A percentile compares a stretch with the other conserved stretches of the same genome.
Evolutionary conservation across 2,888 invertebrate species (phyloP).

Genomic region (Magallana nippona): DNA sequence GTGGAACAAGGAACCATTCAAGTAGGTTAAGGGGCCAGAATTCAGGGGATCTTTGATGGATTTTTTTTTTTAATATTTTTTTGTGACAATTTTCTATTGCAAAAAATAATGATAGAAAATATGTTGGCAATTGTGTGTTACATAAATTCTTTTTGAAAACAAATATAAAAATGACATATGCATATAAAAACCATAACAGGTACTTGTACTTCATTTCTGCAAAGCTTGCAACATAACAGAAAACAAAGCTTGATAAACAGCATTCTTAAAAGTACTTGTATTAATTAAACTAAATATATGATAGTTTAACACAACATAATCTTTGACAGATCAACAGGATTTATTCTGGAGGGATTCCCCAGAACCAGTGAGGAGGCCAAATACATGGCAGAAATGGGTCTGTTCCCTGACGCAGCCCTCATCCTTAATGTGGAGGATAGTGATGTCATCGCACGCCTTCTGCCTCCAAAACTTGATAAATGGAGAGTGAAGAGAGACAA

Average conservation of each 20-base stretch:
- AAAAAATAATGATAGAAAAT: too few relatives aligned
- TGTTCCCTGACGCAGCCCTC: constrained; percentile 78
- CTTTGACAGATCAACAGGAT: constrained; percentile 76
- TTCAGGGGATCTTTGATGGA: too few relatives aligned
- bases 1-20: constrained; percentile 80
- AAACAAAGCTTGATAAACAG: too few relatives aligned
- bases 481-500: constrained; percentile 76
- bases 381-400: constrained; percentile 74
- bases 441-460: constrained; percentile 77
- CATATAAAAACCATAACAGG: too few relatives aligned
- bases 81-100: too few relatives aligned
- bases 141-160: too few relatives aligned
- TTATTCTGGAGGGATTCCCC: constrained; percentile 80
- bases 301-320: not conserved
- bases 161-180: too few relatives aligned
- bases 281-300: too few relatives aligned
- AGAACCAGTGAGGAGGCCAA: constrained; percentile 76
- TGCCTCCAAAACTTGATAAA: constrained; percentile 77
- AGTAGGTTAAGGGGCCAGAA: constrained; percentile 57
- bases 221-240: too few relatives aligned
- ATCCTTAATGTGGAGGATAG: constrained; percentile 75
- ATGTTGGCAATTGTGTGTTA: too few relatives aligned
- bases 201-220: too few relatives aligned
- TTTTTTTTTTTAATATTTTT: too few relatives aligned
- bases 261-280: not conserved